Evolutionary conservation across 1,140 invertebrate genomes (phyloP), one percentile per base, ranked within the genome.

Genomic region (Laupala kohalensis): DNA sequence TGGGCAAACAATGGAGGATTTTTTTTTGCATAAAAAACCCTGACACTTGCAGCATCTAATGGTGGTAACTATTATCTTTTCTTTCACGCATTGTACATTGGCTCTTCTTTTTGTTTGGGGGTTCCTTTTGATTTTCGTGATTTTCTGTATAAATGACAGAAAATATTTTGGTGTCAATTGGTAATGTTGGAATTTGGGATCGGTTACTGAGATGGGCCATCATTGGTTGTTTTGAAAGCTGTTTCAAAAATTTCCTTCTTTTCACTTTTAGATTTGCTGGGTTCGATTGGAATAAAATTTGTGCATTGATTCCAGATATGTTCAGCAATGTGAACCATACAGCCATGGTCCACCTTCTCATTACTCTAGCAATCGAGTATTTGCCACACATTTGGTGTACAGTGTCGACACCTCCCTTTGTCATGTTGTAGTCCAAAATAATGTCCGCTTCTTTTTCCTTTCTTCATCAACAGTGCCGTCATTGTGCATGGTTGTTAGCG

Each of bases 351-450:
- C 79, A 81, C 25, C 79, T 75, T 64, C 75, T 72, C 19, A 76
- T 80, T 73, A 73, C 76, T 71, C 80, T 73, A 63, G 74, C 73
- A 67, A 74, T 74, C n/a, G 77, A 79, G 76, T 80, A 81, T 65
- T 71, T 76, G 3, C 77, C 77, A 70, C 76, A 79, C 75, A 80
- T 78, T 76, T 81, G 77, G 73, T 81, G 80, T 4, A 80, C 73
- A 65, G 74, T 76, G 74, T 82, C 81, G 0, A 83, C 80, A 5
- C 78, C 79, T 6, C 78, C 79, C 78, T 83, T 83, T 13, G 80
- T 80, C 5, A 19, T 19, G 74, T 83, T 81, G 65, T 82, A 82
- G 69, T 77, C 76, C 4, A 74, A 69, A 27, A 81, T 79, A 53
- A 82, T 81, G 64, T 80, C 76, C 64, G 81, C 79, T n/a, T n/a